phyloP scores from a whole-genome alignment of 2,113 vertebrate species.

The Oreocharis arfaki region DNA sequence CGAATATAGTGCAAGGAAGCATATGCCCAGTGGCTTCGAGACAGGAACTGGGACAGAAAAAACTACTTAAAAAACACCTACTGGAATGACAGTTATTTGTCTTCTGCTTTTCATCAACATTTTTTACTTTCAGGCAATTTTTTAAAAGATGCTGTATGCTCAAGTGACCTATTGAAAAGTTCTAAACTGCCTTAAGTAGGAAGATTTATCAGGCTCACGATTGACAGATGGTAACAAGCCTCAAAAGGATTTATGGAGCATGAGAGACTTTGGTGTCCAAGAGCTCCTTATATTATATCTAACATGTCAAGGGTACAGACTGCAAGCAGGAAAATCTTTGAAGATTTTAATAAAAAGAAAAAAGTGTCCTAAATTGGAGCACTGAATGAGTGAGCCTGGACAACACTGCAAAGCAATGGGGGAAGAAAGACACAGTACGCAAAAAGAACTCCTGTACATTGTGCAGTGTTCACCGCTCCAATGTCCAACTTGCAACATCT shows the following conservation, averaged over 20 bases:
- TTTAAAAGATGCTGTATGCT: background rate
- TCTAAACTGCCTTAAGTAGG: constrained; percentile 34
- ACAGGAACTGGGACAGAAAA: background rate
- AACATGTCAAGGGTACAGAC: background rate
- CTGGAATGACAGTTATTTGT: background rate
- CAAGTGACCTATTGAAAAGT: constrained; percentile 10
- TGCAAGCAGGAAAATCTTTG: background rate
- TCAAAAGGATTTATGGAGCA: background rate
- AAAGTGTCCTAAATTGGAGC: background rate
- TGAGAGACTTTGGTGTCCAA: background rate
- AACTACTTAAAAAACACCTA: background rate
- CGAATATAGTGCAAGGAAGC: background rate
- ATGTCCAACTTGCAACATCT: background rate
- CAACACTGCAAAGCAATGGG: background rate
- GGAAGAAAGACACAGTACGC: background rate
- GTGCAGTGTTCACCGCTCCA: background rate
- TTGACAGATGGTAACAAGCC: background rate
- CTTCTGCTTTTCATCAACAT: constrained; percentile 1
- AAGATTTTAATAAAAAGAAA: background rate
- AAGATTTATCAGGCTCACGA: constrained; percentile 31
- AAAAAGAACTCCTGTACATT: background rate
- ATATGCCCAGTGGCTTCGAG: background rate
- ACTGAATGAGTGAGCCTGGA: background rate
- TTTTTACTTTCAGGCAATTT: background rate
- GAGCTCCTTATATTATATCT: background rate